Base-by-base conservation (phyloP, 1,140 invertebrate genomes). In the Bombus sylvicola region DNA sequence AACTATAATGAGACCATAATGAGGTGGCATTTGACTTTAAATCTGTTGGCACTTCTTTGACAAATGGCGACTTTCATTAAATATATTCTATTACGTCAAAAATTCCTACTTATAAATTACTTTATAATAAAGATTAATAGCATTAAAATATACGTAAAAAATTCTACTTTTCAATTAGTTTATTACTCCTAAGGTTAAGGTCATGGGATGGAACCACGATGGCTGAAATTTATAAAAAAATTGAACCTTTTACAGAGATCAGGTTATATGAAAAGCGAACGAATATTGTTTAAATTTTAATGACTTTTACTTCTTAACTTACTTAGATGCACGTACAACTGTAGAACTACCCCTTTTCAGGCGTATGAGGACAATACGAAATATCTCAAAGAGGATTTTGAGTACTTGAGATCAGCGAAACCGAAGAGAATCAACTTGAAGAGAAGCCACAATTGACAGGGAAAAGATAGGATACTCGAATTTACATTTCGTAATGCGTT, bases 321-420 rank as follows among this genome's bases (percentile, higher is more conserved):
- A 94, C 94, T 93, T 93, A 74, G 87, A 91, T 88, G 88, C 94
- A 94, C 92, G 92, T 94, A 92, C 84, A 90, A 92, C 87, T 83
- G 89, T 92, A 94, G 88, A 94, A 93, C 88, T 87, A 91, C 90
- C 92, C 92, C 91, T 93, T 91, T 91, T 81, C 90, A 91, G 90
- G 86, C 83, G 86, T 91, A 82, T 68, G 64, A 87, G 86, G 91
- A 64, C 83, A 85, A 92, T 81, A 90, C 87, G 83, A 90, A 87
- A 85, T 93, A 88, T 89, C 92, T 85, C 77, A 93, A 94, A 90
- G 90, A 93, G 91, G 86, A 94, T 90, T 92, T 90, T 89, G 92
- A 87, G 88, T 85, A 93, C 87, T 92, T 90, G 89, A 91, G 92
- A 88, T 93, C 93, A 93, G 91, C 88, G 89, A 91, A 93, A 93